Percentiles rank a stretch among this genome's conserved stretches.
phyloP scores from a whole-genome alignment of 1,140 invertebrate species.

The Drosophila micromelanica region DNA sequence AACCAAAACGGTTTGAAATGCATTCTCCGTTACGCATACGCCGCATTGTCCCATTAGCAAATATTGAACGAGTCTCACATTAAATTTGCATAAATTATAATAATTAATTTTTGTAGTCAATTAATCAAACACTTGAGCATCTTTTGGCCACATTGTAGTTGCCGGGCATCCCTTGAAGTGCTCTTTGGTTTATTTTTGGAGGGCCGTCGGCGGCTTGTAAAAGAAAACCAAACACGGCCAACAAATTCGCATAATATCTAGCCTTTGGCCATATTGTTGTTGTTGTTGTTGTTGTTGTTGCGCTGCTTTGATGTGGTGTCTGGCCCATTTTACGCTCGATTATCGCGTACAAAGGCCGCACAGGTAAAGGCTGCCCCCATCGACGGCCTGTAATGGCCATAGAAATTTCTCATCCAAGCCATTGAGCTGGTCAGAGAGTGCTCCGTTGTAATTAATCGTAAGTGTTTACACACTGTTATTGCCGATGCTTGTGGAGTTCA shows the following conservation, averaged over 20 bases:
- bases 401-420: slow-evolving; percentile 62
- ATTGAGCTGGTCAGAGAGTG: slow-evolving; percentile 51
- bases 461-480: slow-evolving; percentile 64
- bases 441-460: slow-evolving; percentile 73
- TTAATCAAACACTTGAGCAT: slow-evolving; percentile 69
- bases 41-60: slow-evolving; percentile 43
- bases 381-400: slow-evolving; percentile 30
- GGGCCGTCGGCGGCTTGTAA: slow-evolving; percentile 55
- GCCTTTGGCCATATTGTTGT: slow-evolving; percentile 40
- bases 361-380: slow-evolving; percentile 2
- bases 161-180: slow-evolving; percentile 38
- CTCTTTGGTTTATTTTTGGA: slow-evolving; percentile 42
- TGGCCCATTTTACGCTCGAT: slow-evolving; percentile 74
- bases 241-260: slow-evolving; percentile 63
- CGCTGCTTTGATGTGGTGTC: slow-evolving; percentile 48
- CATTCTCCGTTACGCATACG: slow-evolving; percentile 56
- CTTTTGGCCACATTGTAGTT: slow-evolving; percentile 6
- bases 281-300: slow-evolving; percentile 33
- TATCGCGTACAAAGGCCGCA: slow-evolving; percentile 53
- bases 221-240: slow-evolving; percentile 48
- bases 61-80: slow-evolving; percentile 22
- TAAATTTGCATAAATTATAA: slow-evolving; percentile 55
- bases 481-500: slow-evolving; percentile 10
- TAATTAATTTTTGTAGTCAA: slow-evolving; percentile 66
- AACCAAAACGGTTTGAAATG: neutral